phyloP scores from a whole-genome alignment of 2,113 vertebrate genomes.

The Paedocypris sp. region DNA sequence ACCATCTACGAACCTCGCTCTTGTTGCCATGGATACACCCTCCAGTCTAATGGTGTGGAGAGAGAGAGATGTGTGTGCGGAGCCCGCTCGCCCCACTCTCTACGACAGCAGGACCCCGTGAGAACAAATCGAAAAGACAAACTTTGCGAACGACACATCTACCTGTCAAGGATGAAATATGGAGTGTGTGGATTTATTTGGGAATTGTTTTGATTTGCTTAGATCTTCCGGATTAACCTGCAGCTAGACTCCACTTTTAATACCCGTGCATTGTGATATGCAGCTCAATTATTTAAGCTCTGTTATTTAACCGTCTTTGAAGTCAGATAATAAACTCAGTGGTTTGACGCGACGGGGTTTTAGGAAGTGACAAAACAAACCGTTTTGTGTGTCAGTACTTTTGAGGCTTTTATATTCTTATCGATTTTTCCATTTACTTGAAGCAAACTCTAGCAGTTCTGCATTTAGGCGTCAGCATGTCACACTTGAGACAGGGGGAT shows the following conservation, averaged over 20 bases:
- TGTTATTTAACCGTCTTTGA: slow-evolving; percentile 50
- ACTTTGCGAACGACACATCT: slow-evolving; percentile 46
- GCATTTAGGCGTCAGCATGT: background rate
- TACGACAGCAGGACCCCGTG: slow-evolving; percentile 41
- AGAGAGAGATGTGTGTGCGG: slow-evolving; percentile 29
- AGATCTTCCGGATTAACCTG: slow-evolving; percentile 44
- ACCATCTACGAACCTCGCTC: slow-evolving; percentile 46
- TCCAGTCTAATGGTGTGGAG: slow-evolving; percentile 48
- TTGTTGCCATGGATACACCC: slow-evolving; percentile 66
- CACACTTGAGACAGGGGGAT: slow-evolving; percentile 4
- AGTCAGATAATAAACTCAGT: slow-evolving; percentile 42
- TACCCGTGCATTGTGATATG: slow-evolving; percentile 35
- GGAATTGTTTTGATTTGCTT: slow-evolving; percentile 49
- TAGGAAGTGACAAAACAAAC: slow-evolving; percentile 13
- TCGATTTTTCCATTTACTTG: background rate
- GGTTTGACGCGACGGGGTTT: slow-evolving; percentile 23
- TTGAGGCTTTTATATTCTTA: background rate
- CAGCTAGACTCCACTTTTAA: slow-evolving; percentile 40
- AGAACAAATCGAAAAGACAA: slow-evolving; percentile 14
- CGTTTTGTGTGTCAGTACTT: background rate
- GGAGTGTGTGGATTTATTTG: slow-evolving; percentile 39
- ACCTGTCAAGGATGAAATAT: slow-evolving; percentile 34
- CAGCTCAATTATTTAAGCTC: slow-evolving; percentile 54
- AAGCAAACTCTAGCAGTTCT: background rate
- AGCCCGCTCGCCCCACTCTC: background rate